Evolutionary conservation across 53 echinoderm and acorn worm species (phyloP).

Genomic region (Arbacia lixula): DNA sequence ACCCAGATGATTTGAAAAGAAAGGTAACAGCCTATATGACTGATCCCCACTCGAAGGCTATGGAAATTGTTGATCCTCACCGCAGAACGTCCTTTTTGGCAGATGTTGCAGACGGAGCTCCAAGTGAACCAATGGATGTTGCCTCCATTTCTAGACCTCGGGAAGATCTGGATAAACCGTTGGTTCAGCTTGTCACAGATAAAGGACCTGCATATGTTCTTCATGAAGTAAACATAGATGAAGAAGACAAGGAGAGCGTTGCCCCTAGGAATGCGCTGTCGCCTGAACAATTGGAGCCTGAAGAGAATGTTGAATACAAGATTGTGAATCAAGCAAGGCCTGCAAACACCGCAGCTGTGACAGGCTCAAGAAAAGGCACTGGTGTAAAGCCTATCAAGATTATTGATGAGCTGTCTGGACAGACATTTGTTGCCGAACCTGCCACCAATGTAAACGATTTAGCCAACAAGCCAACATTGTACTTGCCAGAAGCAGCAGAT

Average conservation of each 20-base stretch:
- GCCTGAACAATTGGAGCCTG: background rate
- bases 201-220: conserved; percentile 82
- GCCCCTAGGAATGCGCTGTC: background rate
- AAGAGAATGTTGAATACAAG: conserved; percentile 55
- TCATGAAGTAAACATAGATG: background rate
- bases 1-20: conserved; percentile 46
- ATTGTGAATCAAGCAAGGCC: conserved; percentile 43
- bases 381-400: conserved; percentile 37
- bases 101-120: background rate
- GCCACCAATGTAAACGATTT: conserved; percentile 47
- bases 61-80: conserved; percentile 36
- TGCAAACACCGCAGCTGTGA: conserved; percentile 40
- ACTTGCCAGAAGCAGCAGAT: conserved; percentile 42
- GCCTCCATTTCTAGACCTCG: background rate
- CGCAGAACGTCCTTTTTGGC: background rate
- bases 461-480: conserved; percentile 24
- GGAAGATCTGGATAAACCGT: conserved; percentile 48
- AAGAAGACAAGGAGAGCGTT: background rate
- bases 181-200: conserved; percentile 71
- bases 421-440: conserved; percentile 52
- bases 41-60: background rate
- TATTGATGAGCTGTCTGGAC: conserved; percentile 37
- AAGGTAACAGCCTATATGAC: conserved; percentile 1
- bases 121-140: background rate
- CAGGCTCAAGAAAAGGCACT: conserved; percentile 26